These are phyloP conservation scores for Odocoileus hemionus DNA, from an alignment of 2,113 vertebrate species.

Conservation along the genomic window DNA sequence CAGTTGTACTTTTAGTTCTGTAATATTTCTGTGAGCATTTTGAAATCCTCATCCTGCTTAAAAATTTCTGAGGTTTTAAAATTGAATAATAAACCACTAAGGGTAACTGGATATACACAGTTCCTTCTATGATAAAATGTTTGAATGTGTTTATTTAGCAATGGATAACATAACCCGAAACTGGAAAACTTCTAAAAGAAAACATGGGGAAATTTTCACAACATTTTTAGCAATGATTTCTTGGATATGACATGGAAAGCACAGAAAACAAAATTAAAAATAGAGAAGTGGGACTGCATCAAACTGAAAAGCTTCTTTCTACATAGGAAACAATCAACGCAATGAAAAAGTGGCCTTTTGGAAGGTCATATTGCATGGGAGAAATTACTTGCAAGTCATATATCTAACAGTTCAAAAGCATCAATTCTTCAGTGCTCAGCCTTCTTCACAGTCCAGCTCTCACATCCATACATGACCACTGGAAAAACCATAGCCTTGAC, in stretches of 20 bases:
- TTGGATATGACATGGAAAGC: not conserved
- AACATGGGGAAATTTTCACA: not conserved
- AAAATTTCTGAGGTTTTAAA: slow-evolving; percentile 13
- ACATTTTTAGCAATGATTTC: not conserved
- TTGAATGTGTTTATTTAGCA: not conserved
- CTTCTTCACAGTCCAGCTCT: too few species aligned
- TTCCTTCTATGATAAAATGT: not conserved
- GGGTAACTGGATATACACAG: not conserved
- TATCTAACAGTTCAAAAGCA: not conserved
- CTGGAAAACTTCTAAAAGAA: not conserved
- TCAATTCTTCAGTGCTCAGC: too few species aligned
- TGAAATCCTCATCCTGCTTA: not conserved
- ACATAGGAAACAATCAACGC: not conserved
- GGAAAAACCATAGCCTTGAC: too few species aligned
- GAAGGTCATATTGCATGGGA: not conserved
- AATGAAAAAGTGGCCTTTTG: not conserved
- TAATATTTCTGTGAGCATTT: not conserved
- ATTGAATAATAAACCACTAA: not conserved
- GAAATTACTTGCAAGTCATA: not conserved
- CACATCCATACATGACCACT: too few species aligned
- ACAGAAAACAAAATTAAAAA: not conserved
- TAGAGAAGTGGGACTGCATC: not conserved
- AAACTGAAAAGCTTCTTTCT: not conserved
- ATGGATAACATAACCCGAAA: not conserved
- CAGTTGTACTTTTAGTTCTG: not conserved